Evolutionary conservation across 2,113 vertebrate species (phyloP), one percentile per base, ranked within the genome.

Genomic region (Verasper variegatus): DNA sequence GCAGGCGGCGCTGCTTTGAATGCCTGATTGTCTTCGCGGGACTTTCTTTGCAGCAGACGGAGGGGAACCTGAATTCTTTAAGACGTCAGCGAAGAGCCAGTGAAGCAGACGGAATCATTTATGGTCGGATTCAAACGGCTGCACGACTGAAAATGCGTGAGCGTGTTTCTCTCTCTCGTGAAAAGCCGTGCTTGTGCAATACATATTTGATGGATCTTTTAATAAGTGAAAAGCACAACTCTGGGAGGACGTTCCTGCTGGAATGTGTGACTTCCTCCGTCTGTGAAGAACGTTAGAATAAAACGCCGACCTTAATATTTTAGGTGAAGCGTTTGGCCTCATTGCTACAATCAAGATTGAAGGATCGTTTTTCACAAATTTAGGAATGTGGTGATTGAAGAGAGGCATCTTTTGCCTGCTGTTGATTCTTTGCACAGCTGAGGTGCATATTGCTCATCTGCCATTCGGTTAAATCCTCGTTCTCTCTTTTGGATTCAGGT

Each of bases 121-220:
- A 85, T 66, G 76, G 74, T 59, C 56, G 2, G 12, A 74, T 49
- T 69, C 49, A 71, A 84, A 73, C 8, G 20, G 63, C 69, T 13
- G 78, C 76, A 55, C 11, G 66, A 40, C 65, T 49, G 64, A 58
- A 72, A 80, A 88, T 84, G 24, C 18, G 60, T 68, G 79, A 75
- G 73, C 52, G 51, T n/a, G 80, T 76, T 54, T 2, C 2, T 77
- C 80, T 79, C 83, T 79, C 83, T 67, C 58, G 65, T 74, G 86
- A 80, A 45, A 80, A 12, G 24, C 0, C 0, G 7, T 8, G n/a
- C 62, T 64, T 77, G 81, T 85, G 68, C 58, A 73, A 85, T 91
- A 81, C 89, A 91, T 89, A 85, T 88, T 88, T 87, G 80, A 92
- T 84, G 42, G 66, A 87, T 91, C 71, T 61, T 77, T 89, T 78